Evolutionary conservation across 2,113 vertebrate species (phyloP), one percentile per base, ranked within the genome.

Genomic region (Podarcis muralis): DNA sequence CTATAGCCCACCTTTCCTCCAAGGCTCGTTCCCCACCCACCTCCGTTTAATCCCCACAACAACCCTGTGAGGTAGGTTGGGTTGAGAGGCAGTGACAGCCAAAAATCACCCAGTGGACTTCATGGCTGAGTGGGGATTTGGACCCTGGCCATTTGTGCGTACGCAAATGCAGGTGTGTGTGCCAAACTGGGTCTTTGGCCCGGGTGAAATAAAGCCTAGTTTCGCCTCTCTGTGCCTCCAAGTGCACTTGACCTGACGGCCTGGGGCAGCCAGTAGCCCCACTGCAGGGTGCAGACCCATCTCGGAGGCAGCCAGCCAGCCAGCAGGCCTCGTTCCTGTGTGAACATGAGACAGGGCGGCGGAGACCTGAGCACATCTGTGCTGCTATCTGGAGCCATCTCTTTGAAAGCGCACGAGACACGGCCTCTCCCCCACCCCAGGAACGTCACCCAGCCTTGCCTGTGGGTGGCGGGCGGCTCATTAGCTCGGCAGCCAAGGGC

Each of bases 391-490:
- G 83, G 68, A 69, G 8, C 11, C 81, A 8, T 86, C 4, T 1
- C 71, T 83, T 23, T n/a, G 84, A 65, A 48, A 74, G 23, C 2
- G 22, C 18, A 16, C 75, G 48, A 53, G 48, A 9, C 9, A 0
- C 0, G 0, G 72, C 5, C 74, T 12, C 85, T 90, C 16, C 77
- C 59, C 62, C 84, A 88, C 84, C 2, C 59, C 6, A 0, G 8
- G 75, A 27, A 27, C 81, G 87, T 35, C 75, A 62, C 74, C n/a
- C 66, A 80, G 5, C 6, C 4, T 62, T 85, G 88, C 0, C 1
- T 0, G 75, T 86, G 92, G 92, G 92, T 88, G 90, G 89, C 30
- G n/a, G 0, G 83, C 68, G 85, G 88, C n/a, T 92, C 85, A 86
- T 0, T 1, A 35, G 83, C 84, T 32, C 37, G 0, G 0, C 0